Base-by-base conservation (phyloP, 2,797 vertebrate species). In the Typhlichthys eigenmanni region DNA sequence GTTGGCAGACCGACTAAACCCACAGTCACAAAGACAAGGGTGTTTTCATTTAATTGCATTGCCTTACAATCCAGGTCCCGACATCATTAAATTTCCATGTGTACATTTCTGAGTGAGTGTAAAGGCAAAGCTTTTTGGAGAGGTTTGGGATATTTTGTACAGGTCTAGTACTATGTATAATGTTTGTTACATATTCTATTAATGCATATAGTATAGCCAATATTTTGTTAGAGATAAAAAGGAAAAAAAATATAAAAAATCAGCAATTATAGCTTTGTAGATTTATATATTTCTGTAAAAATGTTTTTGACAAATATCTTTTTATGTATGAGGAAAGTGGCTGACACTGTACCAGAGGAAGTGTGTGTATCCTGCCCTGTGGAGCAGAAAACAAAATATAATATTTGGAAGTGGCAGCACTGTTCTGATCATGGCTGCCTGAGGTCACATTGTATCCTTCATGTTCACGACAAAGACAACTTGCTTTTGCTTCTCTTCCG, bases 311-410 rank as follows among this genome's bases (percentile, higher is more conserved):
- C 85, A 81, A 85, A 86, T 89, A 85, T 89, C 72, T 89, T 88
- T 87, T 86, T 87, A 85, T 88, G 84, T 89, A 79, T 82, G 79
- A 91, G 85, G 87, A 87, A 88, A 91, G 84, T 92, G 91, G 84
- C 89, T 90, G 90, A 93, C 92, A 92, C 91, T 93, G 90, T 92
- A 91, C 86, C 88, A 92, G 91, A 92, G 84, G 86, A 92, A 88
- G 80, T 92, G 88, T 91, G 88, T 91, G 89, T 90, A 90, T 92
- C 87, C 92, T 94, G 92, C 92, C 92, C 93, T 93, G 91, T 93
- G 92, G 92, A 92, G 92, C 92, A 93, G 92, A 93, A 83, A 80
- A 85, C 91, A 86, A 91, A 88, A 88, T 89, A 83, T 90, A 83
- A 86, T 86, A 84, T 79, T 89, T 87, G 87, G 87, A 83, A 86